phyloP scores from a whole-genome alignment of 2,888 invertebrate genomes.

The Acleris holmiana region DNA sequence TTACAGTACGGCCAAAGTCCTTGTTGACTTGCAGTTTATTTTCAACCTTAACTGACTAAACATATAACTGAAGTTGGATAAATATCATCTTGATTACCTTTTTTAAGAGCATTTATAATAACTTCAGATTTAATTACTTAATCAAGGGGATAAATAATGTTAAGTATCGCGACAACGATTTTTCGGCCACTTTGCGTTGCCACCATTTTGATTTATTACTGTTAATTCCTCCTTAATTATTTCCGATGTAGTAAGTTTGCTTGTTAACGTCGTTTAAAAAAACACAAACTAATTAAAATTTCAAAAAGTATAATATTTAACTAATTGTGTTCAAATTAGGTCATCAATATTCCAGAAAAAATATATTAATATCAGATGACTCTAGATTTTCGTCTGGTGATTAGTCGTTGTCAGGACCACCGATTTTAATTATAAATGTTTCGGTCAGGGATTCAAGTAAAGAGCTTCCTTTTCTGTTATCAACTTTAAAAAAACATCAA shows the following conservation, averaged over 20 bases:
- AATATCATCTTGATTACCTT: not conserved
- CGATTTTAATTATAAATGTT: no score
- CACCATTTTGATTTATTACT: not conserved
- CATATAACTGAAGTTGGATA: no score
- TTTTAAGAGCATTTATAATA: not conserved
- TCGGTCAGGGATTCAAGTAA: no score
- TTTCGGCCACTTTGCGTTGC: constrained; percentile 1
- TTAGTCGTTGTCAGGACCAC: no score
- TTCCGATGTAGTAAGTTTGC: not conserved
- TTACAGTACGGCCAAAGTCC: not conserved
- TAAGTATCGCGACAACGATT: constrained; percentile 24
- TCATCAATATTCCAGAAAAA: no score
- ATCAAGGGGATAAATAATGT: constrained; percentile 45
- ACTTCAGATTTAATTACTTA: constrained; percentile 43
- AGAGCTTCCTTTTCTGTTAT: no score
- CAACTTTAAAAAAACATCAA: no score
- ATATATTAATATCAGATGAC: no score
- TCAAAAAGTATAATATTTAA: no score
- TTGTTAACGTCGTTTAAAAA: not conserved
- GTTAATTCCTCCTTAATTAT: not conserved
- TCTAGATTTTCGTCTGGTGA: no score
- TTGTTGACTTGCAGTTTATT: not conserved
- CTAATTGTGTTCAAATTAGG: no score
- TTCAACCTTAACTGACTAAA: not conserved
- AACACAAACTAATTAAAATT: no score